Conservation (phyloP, 2,888 invertebrate species). For the Abrostola tripartita region DNA sequence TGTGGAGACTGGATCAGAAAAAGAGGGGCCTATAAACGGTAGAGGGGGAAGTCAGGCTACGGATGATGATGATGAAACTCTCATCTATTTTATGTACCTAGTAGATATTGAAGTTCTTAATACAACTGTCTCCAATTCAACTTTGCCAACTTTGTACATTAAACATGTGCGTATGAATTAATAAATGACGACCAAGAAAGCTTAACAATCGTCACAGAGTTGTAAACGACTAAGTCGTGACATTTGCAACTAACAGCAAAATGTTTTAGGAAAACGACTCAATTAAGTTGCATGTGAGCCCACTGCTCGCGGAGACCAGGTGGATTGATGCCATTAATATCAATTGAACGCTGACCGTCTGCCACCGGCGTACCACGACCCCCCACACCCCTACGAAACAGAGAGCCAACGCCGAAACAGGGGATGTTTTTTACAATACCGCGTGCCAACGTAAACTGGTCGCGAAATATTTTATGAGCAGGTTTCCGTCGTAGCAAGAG, state of each 20-base stretch:
- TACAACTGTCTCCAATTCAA: constrained; percentile 10
- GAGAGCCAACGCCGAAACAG: constrained; percentile 38
- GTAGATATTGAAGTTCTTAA: too few species aligned
- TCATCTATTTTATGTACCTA: too few species aligned
- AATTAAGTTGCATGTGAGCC: constrained; percentile 72
- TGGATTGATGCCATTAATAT: constrained; percentile 84
- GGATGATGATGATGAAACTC: too few species aligned
- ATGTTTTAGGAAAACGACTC: constrained; percentile 48
- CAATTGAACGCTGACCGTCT: constrained; percentile 85
- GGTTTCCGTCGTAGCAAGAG: constrained; percentile 75
- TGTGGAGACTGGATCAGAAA: too few species aligned
- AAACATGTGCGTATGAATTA: constrained; percentile 8
- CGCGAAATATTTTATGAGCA: constrained; percentile 82
- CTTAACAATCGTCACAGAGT: constrained; percentile 15
- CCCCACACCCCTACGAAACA: constrained; percentile 53
- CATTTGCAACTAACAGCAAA: constrained; percentile 27
- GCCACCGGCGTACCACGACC: constrained; percentile 68
- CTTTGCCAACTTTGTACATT: constrained; percentile 20
- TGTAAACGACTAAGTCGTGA: constrained; percentile 22
- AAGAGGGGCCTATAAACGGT: too few species aligned
- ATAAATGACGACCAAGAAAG: background rate
- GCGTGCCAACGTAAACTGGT: constrained; percentile 65
- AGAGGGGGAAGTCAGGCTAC: too few species aligned
- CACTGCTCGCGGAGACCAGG: constrained; percentile 76
- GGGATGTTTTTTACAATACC: constrained; percentile 29